These are phyloP conservation scores for Pomatorhinus ruficollis DNA, from an alignment of 2,113 vertebrate genomes.

Conservation along the genomic window DNA sequence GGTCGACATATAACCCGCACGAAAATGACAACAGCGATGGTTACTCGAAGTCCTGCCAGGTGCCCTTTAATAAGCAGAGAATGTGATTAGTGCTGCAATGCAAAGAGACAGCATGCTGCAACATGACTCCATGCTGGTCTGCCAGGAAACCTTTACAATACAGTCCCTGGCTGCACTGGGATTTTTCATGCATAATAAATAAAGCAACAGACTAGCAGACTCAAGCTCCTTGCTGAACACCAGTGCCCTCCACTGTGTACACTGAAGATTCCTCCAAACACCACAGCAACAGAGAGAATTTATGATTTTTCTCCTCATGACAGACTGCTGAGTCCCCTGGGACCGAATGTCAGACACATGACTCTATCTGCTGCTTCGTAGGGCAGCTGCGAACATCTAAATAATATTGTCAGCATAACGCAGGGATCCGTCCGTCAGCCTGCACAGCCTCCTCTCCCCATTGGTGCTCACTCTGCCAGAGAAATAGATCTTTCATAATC, in stretches of 20 bases:
- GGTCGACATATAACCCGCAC: neutral
- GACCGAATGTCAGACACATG: neutral
- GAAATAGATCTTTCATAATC: neutral
- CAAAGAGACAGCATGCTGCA: constrained; percentile 54
- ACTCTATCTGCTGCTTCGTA: neutral
- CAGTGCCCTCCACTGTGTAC: neutral
- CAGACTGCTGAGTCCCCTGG: neutral
- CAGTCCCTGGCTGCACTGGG: constrained; percentile 11
- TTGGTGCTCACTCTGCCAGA: constrained; percentile 26
- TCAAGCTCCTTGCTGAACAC: constrained; percentile 41
- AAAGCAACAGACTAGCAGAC: constrained; percentile 20
- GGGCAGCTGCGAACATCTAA: neutral
- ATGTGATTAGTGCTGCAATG: constrained; percentile 48
- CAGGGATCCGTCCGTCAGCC: neutral
- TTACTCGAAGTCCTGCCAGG: constrained; percentile 55
- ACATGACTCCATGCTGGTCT: constrained; percentile 60
- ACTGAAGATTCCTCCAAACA: neutral
- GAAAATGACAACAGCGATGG: neutral
- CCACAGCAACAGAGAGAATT: neutral
- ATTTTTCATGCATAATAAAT: constrained; percentile 70
- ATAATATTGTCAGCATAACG: neutral
- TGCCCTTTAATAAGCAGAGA: constrained; percentile 63
- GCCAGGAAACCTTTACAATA: constrained; percentile 59
- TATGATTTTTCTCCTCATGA: constrained; percentile 1
- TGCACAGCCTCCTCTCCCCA: neutral